Conservation (phyloP, 1,140 invertebrate species). For the Macrocentrus cingulum region DNA sequence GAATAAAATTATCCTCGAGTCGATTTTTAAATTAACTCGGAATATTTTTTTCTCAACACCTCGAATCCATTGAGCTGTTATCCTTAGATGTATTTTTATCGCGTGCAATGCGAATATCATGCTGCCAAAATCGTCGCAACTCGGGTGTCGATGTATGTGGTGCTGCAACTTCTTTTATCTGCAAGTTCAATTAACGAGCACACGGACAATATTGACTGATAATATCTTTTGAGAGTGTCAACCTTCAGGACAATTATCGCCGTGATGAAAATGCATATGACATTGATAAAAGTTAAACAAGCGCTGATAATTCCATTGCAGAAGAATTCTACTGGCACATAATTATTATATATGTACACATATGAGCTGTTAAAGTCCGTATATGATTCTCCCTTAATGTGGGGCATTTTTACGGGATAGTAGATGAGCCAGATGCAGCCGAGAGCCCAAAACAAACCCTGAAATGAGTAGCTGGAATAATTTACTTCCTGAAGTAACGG, state of each 20-base stretch:
- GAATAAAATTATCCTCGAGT: constrained; percentile 8
- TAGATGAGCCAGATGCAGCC: constrained; percentile 72
- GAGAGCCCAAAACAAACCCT: constrained; percentile 78
- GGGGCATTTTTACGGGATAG: constrained; percentile 68
- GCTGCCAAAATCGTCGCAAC: constrained; percentile 77
- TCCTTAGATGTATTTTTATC: constrained; percentile 61
- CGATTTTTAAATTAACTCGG: not conserved
- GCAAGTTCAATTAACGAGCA: too few species aligned
- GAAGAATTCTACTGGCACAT: constrained; percentile 74
- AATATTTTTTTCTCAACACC: constrained; percentile 32
- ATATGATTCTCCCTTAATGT: constrained; percentile 69
- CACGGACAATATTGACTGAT: too few species aligned
- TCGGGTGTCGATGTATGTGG: constrained; percentile 76
- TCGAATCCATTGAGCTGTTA: constrained; percentile 49
- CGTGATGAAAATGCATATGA: constrained; percentile 81
- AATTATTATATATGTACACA: constrained; percentile 68
- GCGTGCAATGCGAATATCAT: constrained; percentile 72
- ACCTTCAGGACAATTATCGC: constrained; percentile 80
- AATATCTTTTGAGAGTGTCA: constrained; percentile 24
- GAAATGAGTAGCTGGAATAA: constrained; percentile 17
- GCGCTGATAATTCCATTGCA: constrained; percentile 79
- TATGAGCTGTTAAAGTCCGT: constrained; percentile 64
- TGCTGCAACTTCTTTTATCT: constrained; percentile 84
- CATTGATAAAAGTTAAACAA: constrained; percentile 79
- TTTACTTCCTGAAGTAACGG: too few species aligned